Conservation (phyloP, 2,797 vertebrate genomes). For the Clarias pachynema region DNA sequence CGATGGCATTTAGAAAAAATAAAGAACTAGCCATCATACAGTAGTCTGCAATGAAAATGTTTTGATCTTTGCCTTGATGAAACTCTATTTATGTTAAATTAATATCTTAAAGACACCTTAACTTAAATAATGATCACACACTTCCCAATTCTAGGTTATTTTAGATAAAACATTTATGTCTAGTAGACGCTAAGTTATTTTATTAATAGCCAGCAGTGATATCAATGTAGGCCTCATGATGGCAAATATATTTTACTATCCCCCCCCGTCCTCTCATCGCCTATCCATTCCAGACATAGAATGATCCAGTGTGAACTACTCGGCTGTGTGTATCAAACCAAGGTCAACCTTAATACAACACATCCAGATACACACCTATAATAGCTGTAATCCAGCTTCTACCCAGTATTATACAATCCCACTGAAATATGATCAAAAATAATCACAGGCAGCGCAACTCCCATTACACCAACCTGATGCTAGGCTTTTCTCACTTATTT, state of each 20-base stretch:
- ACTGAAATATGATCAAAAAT: neutral
- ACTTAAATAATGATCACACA: no score
- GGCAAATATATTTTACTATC: neutral
- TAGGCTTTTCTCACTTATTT: neutral
- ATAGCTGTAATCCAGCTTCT: slow-evolving; percentile 3
- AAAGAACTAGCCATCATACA: neutral
- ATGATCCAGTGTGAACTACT: neutral
- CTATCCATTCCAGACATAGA: neutral
- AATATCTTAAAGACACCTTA: no score
- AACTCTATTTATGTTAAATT: no score
- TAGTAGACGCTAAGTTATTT: neutral
- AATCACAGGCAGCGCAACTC: neutral
- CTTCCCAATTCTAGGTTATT: no score
- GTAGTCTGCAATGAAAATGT: neutral
- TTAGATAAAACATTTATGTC: neutral
- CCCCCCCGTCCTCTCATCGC: neutral
- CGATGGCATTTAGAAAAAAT: neutral
- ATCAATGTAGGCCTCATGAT: neutral
- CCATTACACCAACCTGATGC: neutral
- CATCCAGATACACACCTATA: neutral
- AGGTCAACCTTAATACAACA: neutral
- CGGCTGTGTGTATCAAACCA: neutral
- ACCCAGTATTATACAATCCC: neutral
- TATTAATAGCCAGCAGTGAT: neutral
- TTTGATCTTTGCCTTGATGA: neutral